Evolutionary conservation across 2,888 invertebrate species (phyloP).

Genomic region (Polydrusus pterygomalis): DNA sequence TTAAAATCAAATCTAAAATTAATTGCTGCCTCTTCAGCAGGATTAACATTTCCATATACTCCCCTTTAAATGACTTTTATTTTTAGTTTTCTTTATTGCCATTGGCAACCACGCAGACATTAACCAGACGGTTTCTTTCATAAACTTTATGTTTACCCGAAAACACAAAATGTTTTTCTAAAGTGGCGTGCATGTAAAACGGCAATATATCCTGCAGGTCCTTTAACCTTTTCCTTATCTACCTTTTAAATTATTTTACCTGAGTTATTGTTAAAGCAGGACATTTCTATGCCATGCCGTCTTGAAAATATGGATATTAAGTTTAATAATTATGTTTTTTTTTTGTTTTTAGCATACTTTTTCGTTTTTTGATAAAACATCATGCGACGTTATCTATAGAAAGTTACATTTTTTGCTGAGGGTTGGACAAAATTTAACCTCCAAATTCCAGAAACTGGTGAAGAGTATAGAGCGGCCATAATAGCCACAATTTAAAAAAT

Average conservation of each 20-base stretch:
- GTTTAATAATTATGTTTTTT: slow-evolving; percentile 13
- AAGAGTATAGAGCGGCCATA: too few species aligned
- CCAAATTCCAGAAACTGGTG: too few species aligned
- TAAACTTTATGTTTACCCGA: slow-evolving; percentile 29
- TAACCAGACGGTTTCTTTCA: slow-evolving; percentile 2
- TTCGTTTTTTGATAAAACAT: neutral
- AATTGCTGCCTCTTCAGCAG: too few species aligned
- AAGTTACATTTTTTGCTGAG: too few species aligned
- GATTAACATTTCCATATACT: too few species aligned
- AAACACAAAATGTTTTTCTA: slow-evolving; percentile 28
- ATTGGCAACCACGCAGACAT: neutral
- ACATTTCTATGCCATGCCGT: slow-evolving; percentile 41
- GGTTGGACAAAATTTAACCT: too few species aligned
- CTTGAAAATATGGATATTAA: slow-evolving; percentile 40
- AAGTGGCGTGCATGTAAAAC: slow-evolving; percentile 36
- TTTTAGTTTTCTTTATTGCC: too few species aligned
- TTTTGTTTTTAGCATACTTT: neutral
- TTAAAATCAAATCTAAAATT: too few species aligned
- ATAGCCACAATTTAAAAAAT: too few species aligned
- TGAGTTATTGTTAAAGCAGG: slow-evolving; percentile 43
- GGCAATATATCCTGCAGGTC: slow-evolving; percentile 35
- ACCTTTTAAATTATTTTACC: slow-evolving; percentile 41
- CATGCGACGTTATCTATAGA: too few species aligned
- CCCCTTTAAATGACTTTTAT: neutral
- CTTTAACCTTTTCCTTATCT: slow-evolving; percentile 44